Evolutionary conservation across 2,888 invertebrate species (phyloP).

Genomic region (Aphodius sticticus): DNA sequence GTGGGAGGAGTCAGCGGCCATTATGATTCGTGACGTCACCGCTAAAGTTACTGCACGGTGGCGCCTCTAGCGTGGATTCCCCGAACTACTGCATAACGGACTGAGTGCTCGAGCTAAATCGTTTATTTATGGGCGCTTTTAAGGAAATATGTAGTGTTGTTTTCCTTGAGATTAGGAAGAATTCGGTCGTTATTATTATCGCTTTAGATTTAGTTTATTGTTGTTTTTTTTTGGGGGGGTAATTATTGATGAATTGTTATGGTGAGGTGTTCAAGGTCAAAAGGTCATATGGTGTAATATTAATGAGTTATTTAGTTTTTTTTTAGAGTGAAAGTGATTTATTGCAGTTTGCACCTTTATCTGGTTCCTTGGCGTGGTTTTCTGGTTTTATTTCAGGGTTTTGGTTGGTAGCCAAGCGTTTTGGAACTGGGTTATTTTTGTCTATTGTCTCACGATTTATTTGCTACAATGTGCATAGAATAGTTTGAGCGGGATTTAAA

Average conservation of each 20-base stretch:
- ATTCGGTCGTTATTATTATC: background rate
- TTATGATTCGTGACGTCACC: constrained; percentile 43
- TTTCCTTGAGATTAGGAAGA: background rate
- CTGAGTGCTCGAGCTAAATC: background rate
- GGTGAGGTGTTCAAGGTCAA: background rate
- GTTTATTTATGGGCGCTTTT: background rate
- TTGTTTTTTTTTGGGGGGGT: background rate
- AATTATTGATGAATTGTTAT: background rate
- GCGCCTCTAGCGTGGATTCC: constrained; percentile 40
- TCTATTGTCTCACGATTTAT: too few species aligned
- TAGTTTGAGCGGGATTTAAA: too few species aligned
- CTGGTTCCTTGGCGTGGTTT: too few species aligned
- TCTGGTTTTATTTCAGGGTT: background rate
- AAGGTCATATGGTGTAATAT: background rate
- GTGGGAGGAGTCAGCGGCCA: constrained; percentile 47
- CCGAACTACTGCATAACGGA: constrained; percentile 23
- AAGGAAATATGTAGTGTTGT: background rate
- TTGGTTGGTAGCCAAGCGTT: background rate
- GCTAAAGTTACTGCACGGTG: constrained; percentile 37
- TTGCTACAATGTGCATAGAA: too few species aligned
- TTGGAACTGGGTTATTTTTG: too few species aligned
- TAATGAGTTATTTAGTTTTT: background rate
- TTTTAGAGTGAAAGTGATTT: background rate
- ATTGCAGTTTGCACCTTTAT: background rate
- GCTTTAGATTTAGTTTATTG: background rate